Evolutionary conservation across 2,113 vertebrate genomes (phyloP).

Genomic region (Microtus ochrogaster): DNA sequence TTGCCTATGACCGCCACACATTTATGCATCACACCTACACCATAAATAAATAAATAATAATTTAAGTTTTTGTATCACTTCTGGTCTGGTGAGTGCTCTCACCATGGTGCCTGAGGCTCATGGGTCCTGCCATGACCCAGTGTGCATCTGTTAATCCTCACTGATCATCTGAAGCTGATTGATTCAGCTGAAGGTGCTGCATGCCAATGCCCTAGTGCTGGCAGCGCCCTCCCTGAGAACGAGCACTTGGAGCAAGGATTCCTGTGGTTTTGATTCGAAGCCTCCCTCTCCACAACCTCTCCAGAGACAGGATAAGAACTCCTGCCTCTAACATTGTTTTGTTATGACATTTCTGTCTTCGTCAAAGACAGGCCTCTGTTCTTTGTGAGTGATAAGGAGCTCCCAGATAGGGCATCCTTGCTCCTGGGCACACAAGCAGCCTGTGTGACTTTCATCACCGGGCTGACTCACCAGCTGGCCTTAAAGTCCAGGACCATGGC

Average conservation of each 20-base stretch:
- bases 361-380: neutral
- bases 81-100: neutral
- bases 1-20: neutral
- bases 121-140: neutral
- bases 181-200: neutral
- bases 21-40: neutral
- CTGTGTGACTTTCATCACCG: fast-evolving
- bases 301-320: neutral
- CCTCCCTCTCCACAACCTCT: neutral
- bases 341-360: neutral
- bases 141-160: fast-evolving
- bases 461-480: neutral
- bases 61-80: neutral
- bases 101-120: neutral
- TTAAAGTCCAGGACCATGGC: neutral
- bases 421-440: fast-evolving
- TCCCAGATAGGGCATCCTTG: neutral
- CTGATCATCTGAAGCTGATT: neutral
- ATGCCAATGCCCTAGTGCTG: no score
- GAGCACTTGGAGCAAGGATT: neutral
- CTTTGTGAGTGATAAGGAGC: neutral
- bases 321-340: neutral
- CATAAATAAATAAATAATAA: neutral
- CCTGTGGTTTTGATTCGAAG: neutral
- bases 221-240: no score